phyloP scores from a whole-genome alignment of 1,140 invertebrate species.

The Rhizoglyphus robini region DNA sequence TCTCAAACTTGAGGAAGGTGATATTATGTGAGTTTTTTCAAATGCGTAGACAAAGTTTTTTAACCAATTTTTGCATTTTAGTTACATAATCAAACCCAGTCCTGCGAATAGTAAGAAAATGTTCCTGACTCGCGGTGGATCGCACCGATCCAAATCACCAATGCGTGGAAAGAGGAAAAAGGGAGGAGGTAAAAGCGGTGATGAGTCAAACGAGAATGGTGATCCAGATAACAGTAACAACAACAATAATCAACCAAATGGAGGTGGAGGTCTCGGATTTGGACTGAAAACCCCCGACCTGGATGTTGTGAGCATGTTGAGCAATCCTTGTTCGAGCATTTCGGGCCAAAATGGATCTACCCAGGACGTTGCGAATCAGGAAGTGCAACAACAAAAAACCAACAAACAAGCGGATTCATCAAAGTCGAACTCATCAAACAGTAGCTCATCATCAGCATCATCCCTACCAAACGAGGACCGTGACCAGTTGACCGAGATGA shows the following conservation, averaged over 20 bases:
- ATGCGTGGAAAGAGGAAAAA: neutral
- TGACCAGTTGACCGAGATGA: neutral
- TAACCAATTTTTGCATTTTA: too few species aligned
- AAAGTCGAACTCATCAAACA: neutral
- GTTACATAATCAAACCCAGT: slow-evolving; percentile 72
- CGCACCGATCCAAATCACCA: slow-evolving; percentile 19
- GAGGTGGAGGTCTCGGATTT: neutral
- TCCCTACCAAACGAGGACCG: neutral
- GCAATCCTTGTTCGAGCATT: neutral
- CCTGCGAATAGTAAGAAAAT: slow-evolving; percentile 85
- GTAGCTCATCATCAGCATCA: neutral
- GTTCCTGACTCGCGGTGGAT: slow-evolving; percentile 38
- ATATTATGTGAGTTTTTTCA: too few species aligned
- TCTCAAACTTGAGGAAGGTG: slow-evolving; percentile 83
- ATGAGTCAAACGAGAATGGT: neutral
- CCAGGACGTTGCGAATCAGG: neutral
- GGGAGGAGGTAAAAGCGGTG: neutral
- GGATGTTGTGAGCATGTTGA: neutral
- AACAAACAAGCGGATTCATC: neutral
- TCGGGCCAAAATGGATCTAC: neutral
- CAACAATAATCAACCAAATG: too few species aligned
- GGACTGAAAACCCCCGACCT: neutral
- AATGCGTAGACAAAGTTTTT: too few species aligned
- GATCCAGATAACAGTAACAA: neutral
- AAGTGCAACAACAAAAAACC: too few species aligned